These are phyloP conservation scores for Nettapus auritus DNA, from an alignment of 2,113 vertebrate species.

Conservation along the genomic window DNA sequence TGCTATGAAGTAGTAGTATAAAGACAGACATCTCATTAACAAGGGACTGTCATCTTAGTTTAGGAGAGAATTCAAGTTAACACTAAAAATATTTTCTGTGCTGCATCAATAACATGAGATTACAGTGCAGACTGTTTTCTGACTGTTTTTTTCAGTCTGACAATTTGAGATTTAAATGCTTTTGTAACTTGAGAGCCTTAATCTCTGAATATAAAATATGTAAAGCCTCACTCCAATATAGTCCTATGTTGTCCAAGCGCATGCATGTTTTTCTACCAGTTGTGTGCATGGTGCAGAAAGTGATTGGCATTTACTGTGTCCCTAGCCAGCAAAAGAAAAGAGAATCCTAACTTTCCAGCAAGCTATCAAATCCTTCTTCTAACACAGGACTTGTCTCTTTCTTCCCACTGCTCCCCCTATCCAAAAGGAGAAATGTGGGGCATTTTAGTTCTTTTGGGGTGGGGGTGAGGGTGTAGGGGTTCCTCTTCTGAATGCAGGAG, in stretches of 20 bases:
- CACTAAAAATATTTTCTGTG: not conserved
- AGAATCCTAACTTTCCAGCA: not conserved
- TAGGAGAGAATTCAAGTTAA: not conserved
- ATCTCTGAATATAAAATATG: not conserved
- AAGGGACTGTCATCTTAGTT: not conserved
- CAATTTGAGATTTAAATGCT: not conserved
- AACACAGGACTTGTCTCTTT: not conserved
- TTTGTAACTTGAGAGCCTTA: not conserved
- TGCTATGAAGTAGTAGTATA: not conserved
- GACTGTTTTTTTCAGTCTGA: not conserved
- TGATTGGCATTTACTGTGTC: not conserved
- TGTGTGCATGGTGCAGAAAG: not conserved
- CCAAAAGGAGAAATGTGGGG: not conserved
- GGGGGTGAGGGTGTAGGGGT: no score
- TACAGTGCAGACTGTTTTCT: not conserved
- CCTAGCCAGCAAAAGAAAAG: not conserved
- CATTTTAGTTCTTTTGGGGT: not conserved
- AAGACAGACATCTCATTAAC: not conserved
- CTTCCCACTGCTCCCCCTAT: not conserved
- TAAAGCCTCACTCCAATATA: fast-evolving
- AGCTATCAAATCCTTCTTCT: not conserved
- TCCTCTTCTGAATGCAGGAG: not conserved
- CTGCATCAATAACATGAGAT: not conserved
- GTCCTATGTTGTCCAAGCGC: not conserved
- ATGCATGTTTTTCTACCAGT: not conserved